Base-by-base conservation (phyloP, 2,888 invertebrate genomes). In the Mythimna albipuncta region DNA sequence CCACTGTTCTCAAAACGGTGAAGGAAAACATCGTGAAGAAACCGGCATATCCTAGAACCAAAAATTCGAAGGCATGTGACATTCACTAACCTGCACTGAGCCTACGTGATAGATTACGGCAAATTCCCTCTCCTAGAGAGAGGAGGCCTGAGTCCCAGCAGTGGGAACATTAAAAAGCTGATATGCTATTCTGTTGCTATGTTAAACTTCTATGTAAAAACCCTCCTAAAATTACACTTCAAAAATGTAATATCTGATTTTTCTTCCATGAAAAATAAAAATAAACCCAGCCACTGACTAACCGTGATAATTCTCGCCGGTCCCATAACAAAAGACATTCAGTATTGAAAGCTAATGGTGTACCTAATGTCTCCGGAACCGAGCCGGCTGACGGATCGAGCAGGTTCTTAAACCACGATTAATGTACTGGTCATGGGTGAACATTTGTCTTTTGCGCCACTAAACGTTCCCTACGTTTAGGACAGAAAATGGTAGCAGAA, bases 261-360 rank as follows among this genome's bases (percentile, higher is more conserved):
- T 61, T 38, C 19, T 6, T 9, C 6, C 10, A 32, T 47, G n/a
- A 52, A 52, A 32, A 66, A 35, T 57, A 65, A 58, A 80, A 57
- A 80, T 65, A 69, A 64, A 66, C 44, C 6, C 11, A 32, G 19
- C 21, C 6, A 0, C 21, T 16, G 32, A 26, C 26, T 55, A 16
- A 32, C 41, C 11, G 38, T 66, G 77, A 61, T 77, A 38, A 55
- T 74, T 71, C 35, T 69, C 54, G 54, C 38, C n/a, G 26, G 44
- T 35, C 52, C 55, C 73, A 82, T 72, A 71, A 74, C 64, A 74
- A 75, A 77, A 77, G 83, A 81, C 82, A 80, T 68, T 76, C 77
- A n/a, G 75, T 83, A 85, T 83, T 83, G 84, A 84, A 85, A 87
- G 80, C 82, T 81, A 88, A 85, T 84, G 86, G 72, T 59, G 35